Evolutionary conservation across 2,113 vertebrate genomes (phyloP).

Genomic region (Dicrurus megarhynchus): DNA sequence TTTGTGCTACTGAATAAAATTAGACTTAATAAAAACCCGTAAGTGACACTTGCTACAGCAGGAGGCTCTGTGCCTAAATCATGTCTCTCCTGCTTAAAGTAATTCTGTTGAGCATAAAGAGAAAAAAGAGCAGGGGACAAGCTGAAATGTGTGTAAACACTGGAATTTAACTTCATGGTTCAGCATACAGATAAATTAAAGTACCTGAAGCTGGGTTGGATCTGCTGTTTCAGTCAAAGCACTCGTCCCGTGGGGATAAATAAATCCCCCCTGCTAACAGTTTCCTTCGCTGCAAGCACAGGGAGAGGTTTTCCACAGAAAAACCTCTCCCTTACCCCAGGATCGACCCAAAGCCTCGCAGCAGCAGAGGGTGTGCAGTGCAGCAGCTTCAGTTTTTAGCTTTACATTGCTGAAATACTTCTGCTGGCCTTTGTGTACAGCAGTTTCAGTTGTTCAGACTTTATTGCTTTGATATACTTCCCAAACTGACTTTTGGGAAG

Average conservation of each 20-base stretch:
- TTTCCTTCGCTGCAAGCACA: not conserved
- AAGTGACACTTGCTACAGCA: not conserved
- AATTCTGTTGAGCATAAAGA: not conserved
- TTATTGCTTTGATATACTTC: conserved; percentile 38
- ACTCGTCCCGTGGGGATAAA: not conserved
- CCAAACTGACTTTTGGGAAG: conserved; percentile 37
- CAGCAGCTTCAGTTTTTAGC: not conserved
- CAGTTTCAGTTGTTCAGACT: conserved; percentile 8
- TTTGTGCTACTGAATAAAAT: not conserved
- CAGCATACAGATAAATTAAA: not conserved
- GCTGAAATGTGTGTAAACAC: not conserved
- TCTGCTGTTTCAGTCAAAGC: not conserved
- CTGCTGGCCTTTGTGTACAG: conserved; percentile 6
- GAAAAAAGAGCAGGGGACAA: not conserved
- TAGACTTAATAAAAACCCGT: not conserved
- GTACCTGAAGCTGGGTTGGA: not conserved
- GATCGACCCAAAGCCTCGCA: not conserved
- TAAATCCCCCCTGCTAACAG: not conserved
- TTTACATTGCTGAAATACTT: conserved; percentile 12
- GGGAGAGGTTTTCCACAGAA: not conserved
- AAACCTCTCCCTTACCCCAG: not conserved
- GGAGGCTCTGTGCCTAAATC: not conserved
- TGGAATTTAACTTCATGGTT: not conserved
- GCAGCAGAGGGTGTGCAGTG: not conserved
- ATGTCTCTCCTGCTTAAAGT: not conserved